A percentile compares a stretch with the other conserved stretches of the same genome.
phyloP scores from a whole-genome alignment of 2,113 vertebrate genomes.

The Galemys pyrenaicus region DNA sequence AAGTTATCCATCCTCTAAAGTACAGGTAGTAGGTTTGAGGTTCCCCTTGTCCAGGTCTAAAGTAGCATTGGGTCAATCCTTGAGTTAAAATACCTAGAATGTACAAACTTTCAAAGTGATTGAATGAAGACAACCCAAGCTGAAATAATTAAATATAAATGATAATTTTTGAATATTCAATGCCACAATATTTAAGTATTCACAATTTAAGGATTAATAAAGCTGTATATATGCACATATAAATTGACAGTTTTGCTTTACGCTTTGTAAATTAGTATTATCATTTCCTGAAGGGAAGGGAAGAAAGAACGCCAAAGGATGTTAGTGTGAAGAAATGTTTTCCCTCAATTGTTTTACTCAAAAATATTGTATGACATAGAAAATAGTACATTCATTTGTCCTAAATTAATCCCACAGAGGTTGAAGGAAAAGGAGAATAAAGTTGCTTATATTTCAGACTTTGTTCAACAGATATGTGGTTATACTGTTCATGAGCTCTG shows the following conservation, averaged over 20 bases:
- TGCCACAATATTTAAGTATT: not conserved
- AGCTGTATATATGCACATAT: not conserved
- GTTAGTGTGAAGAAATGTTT: not conserved
- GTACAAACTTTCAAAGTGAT: not conserved
- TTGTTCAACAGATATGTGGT: not conserved
- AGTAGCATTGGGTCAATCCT: not conserved
- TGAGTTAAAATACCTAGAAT: not conserved
- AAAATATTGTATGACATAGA: not conserved
- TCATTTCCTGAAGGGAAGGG: not conserved
- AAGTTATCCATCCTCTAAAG: not conserved
- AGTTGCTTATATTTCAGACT: not conserved
- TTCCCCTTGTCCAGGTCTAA: not conserved
- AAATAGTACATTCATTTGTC: not conserved
- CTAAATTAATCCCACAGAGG: not conserved
- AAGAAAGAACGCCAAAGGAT: not conserved
- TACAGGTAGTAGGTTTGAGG: not conserved
- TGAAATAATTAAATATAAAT: not conserved
- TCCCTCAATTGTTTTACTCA: not conserved
- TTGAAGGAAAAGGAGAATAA: not conserved
- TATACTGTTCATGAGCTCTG: not conserved
- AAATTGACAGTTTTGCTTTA: not conserved
- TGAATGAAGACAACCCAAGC: not conserved
- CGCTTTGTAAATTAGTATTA: not conserved
- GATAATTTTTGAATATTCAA: not conserved
- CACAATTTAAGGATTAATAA: slow-evolving; percentile 24